Evolutionary conservation across 2,888 invertebrate genomes (phyloP), one percentile per base, ranked within the genome.

Genomic region (Machimus rusticus): DNA sequence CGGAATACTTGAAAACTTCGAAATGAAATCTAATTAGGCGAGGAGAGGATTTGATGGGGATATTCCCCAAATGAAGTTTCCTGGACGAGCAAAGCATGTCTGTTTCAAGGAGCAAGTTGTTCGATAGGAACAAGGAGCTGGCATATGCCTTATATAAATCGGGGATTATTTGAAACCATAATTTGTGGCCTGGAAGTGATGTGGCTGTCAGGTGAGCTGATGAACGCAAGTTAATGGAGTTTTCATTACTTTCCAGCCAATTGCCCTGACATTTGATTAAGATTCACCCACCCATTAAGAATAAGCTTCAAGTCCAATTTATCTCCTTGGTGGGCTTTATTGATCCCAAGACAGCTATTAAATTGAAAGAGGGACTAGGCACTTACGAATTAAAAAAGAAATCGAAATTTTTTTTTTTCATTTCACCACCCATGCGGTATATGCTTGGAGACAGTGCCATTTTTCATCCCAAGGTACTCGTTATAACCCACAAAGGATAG

Each of bases 1-100:
- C 66, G 57, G 82, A 57, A 57, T 82, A 82, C 39, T 57, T 82
- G 57, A 82, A 82, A 82, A 82, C 82, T 82, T 82, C 82, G n/a
- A 82, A 82, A 82, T 82, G 66, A 66, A 82, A 82, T 82, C 57
- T 82, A 82, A 82, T 82, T 82, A 82, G 82, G 82, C 82, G 66
- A 57, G 31, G 66, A 82, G 55, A 39, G 39, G 57, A 57, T 82
- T 82, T 79, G 79, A 79, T 79, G 79, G 28, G 51, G 55, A 79
- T 28, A 46, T 79, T 79, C 79, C 31, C 76, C 16, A 23, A 51
- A 79, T 79, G 31, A 14, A 79, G 51, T 79, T 51, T 79, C 51
- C 51, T 51, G 31, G 79, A 79, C 51, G 51, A 46, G 43, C 46
- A 79, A 28, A 28, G 43, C 78, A 79, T 51, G 79, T 79, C 79